Conservation (phyloP, 2,888 invertebrate species). For the Abrostola triplasia region DNA sequence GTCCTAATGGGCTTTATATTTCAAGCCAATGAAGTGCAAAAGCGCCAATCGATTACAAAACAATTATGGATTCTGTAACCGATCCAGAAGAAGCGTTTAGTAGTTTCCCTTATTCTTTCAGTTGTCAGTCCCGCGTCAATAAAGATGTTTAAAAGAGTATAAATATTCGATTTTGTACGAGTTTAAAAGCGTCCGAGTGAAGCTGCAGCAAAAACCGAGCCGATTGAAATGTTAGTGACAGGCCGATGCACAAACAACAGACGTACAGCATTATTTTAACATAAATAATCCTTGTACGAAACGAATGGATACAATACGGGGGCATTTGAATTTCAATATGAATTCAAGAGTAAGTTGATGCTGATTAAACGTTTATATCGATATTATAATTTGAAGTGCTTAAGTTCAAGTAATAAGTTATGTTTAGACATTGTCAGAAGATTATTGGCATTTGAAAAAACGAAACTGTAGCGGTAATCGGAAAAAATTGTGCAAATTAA, state of each 20-base stretch:
- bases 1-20: conserved; percentile 32
- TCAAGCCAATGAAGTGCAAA: conserved; percentile 27
- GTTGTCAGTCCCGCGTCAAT: conserved; percentile 84
- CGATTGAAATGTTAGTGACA: conserved; percentile 88
- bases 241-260: conserved; percentile 85
- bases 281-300: conserved; percentile 87
- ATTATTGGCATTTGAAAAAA: conserved; percentile 12
- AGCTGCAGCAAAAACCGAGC: conserved; percentile 80
- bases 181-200: conserved; percentile 75
- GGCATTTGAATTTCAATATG: conserved; percentile 85
- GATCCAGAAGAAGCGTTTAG: conserved; percentile 69
- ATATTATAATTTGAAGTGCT: conserved; percentile 73
- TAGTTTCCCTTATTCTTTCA: conserved; percentile 74
- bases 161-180: conserved; percentile 82
- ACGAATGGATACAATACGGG: conserved; percentile 83
- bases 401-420: conserved; percentile 38
- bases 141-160: conserved; percentile 85
- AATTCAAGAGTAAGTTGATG: conserved; percentile 78
- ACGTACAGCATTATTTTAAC: conserved; percentile 86
- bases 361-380: conserved; percentile 79
- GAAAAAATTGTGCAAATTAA: too few relatives aligned
- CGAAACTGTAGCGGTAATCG: neutral
- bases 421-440: conserved; percentile 37
- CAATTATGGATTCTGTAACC: conserved; percentile 32
- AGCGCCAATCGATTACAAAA: conserved; percentile 28